phyloP scores from a whole-genome alignment of 2,113 vertebrate genomes.

The Ochotona curzoniae region DNA sequence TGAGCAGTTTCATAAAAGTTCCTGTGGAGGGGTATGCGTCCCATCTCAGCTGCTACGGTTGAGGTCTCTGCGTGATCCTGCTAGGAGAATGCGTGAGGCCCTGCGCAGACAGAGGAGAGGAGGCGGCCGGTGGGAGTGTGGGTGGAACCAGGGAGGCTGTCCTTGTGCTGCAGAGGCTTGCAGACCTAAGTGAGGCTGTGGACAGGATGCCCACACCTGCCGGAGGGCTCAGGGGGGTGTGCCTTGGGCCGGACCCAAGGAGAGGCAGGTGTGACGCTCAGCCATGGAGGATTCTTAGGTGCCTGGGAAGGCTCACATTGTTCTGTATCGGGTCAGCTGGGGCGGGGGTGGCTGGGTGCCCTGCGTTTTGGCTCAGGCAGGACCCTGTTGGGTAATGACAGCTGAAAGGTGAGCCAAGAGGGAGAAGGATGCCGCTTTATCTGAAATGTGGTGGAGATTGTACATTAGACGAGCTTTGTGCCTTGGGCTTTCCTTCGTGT shows the following conservation, averaged over 20 bases:
- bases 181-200: background rate
- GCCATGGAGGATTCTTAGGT: background rate
- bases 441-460: background rate
- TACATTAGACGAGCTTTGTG: background rate
- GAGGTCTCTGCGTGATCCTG: background rate
- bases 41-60: conserved; percentile 65
- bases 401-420: conserved; percentile 66
- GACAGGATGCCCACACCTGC: background rate
- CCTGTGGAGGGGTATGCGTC: conserved; percentile 80
- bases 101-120: background rate
- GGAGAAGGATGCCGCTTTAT: background rate
- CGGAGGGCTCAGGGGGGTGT: background rate
- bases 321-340: conserved; percentile 52
- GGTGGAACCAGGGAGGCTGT: background rate
- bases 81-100: background rate
- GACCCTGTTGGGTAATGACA: conserved; percentile 79
- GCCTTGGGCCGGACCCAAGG: background rate
- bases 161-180: background rate
- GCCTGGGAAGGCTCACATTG: background rate
- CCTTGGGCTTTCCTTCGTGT: background rate
- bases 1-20: conserved; percentile 88
- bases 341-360: conserved; percentile 29
- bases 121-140: background rate
- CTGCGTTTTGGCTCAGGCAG: conserved; percentile 80
- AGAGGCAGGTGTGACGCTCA: background rate